Evolutionary conservation across 1,140 invertebrate species (phyloP).

Genomic region (Pseudomyrmex sp.): DNA sequence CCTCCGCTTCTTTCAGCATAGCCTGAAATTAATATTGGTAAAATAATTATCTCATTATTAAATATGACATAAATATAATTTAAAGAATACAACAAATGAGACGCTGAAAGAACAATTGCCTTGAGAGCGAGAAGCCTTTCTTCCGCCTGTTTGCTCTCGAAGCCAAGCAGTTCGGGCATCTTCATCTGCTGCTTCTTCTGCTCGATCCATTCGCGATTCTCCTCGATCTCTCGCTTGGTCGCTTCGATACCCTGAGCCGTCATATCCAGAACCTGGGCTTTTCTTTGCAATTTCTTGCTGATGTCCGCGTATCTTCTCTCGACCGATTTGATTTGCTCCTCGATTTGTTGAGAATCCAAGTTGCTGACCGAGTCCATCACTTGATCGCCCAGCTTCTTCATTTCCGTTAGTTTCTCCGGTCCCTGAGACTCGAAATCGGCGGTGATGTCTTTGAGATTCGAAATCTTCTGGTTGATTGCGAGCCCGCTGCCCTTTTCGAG

Average conservation of each 20-base stretch:
- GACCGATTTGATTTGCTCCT: conserved; percentile 93
- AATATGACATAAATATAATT: no score
- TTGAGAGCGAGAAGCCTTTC: conserved; percentile 90
- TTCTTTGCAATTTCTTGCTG: conserved; percentile 92
- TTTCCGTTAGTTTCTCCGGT: conserved; percentile 88
- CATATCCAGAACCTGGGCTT: conserved; percentile 92
- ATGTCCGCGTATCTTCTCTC: conserved; percentile 94
- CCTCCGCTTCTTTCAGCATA: conserved; percentile 93
- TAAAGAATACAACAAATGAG: background rate
- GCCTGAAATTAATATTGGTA: conserved; percentile 79
- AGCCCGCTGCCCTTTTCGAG: conserved; percentile 93
- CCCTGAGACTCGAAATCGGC: conserved; percentile 90
- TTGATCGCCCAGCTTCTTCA: conserved; percentile 89
- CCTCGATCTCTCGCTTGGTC: conserved; percentile 90
- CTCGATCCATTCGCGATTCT: conserved; percentile 92
- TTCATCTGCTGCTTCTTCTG: conserved; percentile 90
- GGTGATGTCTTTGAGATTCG: conserved; percentile 89
- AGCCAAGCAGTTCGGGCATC: conserved; percentile 89
- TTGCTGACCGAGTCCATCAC: conserved; percentile 93
- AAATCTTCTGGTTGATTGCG: conserved; percentile 92
- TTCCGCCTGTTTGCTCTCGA: conserved; percentile 90
- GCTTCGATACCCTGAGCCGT: conserved; percentile 92
- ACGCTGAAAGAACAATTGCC: conserved; percentile 72
- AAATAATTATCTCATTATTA: background rate
- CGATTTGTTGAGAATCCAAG: conserved; percentile 95